A percentile compares a stretch with the other conserved stretches of the same genome.
Evolutionary conservation across 2,888 invertebrate genomes (phyloP).

Genomic region (Gibbula magus): DNA sequence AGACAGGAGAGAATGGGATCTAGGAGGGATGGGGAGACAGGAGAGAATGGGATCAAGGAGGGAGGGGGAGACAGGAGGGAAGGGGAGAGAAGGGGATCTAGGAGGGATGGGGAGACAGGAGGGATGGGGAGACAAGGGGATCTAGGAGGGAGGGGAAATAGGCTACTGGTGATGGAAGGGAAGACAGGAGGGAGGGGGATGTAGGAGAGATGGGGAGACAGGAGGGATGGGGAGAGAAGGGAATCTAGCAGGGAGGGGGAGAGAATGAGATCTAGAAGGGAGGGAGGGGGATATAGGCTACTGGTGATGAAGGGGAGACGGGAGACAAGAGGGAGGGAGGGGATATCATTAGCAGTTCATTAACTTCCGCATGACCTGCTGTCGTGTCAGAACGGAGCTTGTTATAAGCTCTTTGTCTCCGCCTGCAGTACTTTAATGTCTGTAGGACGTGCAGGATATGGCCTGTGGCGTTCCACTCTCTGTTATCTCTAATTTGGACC

Average conservation of each 20-base stretch:
- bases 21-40: too few relatives aligned
- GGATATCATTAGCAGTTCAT: background rate
- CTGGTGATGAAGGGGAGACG: background rate
- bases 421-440: background rate
- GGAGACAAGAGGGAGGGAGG: background rate
- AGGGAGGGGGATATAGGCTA: too few relatives aligned
- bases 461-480: too few relatives aligned
- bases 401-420: background rate
- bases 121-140: background rate
- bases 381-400: background rate
- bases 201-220: background rate
- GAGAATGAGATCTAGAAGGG: background rate
- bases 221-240: background rate
- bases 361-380: background rate
- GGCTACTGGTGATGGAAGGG: too few relatives aligned
- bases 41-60: too few relatives aligned
- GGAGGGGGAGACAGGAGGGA: background rate
- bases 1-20: background rate
- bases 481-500: too few relatives aligned
- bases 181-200: background rate
- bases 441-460: too few relatives aligned
- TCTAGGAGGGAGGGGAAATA: background rate
- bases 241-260: background rate
- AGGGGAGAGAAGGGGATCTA: background rate
- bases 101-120: background rate